Conservation (phyloP, 2,113 vertebrate genomes). For the Camelus dromedarius region DNA sequence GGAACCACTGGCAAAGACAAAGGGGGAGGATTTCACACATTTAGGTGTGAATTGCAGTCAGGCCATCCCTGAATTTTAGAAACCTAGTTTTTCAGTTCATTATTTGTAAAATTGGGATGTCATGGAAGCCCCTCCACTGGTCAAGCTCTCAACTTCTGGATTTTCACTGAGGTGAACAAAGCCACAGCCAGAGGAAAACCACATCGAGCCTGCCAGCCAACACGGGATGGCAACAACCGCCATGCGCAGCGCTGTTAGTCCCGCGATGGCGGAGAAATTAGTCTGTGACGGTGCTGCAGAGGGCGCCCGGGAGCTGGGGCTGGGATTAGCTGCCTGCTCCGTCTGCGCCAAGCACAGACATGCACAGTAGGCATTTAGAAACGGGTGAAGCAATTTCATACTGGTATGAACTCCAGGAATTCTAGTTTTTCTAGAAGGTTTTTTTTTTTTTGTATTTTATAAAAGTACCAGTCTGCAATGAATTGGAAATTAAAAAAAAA, state of each 20-base stretch:
- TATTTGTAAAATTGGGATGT: not conserved
- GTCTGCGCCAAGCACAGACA: not conserved
- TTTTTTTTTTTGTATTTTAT: not conserved
- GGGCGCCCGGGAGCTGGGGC: rapidly evolving
- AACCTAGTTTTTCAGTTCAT: not conserved
- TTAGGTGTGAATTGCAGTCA: rapidly evolving
- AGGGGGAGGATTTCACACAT: not conserved
- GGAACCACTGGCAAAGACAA: not conserved
- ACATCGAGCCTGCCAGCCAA: not conserved
- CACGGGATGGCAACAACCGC: rapidly evolving
- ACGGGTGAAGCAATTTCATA: not conserved
- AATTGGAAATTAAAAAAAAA: not conserved
- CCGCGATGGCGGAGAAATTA: rapidly evolving
- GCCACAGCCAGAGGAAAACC: not conserved
- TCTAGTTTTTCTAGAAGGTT: not conserved
- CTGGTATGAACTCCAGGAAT: not conserved
- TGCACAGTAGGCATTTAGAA: not conserved
- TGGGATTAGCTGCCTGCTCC: rapidly evolving
- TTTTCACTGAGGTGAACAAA: not conserved
- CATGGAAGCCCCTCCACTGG: not conserved
- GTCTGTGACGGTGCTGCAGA: rapidly evolving
- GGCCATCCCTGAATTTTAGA: not conserved
- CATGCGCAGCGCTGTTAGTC: rapidly evolving
- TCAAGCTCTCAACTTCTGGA: not conserved
- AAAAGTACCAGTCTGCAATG: not conserved